phyloP scores from a whole-genome alignment of 2,888 invertebrate species.

The Drosophila pseudotalamancana region DNA sequence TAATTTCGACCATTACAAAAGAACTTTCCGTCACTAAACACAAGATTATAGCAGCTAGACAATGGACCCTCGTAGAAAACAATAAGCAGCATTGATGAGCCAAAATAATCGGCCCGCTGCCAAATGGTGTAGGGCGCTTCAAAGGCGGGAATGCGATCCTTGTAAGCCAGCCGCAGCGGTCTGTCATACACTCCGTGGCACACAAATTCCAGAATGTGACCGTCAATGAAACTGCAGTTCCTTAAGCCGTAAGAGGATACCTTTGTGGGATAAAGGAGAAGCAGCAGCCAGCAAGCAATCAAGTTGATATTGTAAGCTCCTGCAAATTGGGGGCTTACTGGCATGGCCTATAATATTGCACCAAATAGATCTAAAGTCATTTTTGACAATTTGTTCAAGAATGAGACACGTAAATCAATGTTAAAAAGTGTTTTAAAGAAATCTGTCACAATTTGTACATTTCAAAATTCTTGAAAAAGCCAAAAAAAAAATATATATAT shows the following conservation, averaged over 20 bases:
- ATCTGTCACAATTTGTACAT: slow-evolving; percentile 9
- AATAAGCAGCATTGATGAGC: slow-evolving; percentile 43
- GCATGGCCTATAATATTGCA: slow-evolving; percentile 66
- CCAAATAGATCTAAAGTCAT: slow-evolving; percentile 57
- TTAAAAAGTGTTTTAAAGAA: slow-evolving; percentile 23
- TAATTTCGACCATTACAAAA: slow-evolving; percentile 56
- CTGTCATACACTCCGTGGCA: slow-evolving; percentile 48
- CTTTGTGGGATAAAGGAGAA: slow-evolving; percentile 31
- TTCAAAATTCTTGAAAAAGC: not conserved
- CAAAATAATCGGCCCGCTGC: slow-evolving; percentile 50
- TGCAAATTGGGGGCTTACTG: slow-evolving; percentile 56
- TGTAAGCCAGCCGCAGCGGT: slow-evolving; percentile 37
- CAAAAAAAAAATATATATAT: not conserved
- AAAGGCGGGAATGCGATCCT: slow-evolving; percentile 52
- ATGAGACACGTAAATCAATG: slow-evolving; percentile 42
- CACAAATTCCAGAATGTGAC: slow-evolving; percentile 57
- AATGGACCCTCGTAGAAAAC: slow-evolving; percentile 60
- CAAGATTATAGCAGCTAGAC: slow-evolving; percentile 47
- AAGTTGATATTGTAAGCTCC: slow-evolving; percentile 55
- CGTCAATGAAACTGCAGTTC: slow-evolving; percentile 58
- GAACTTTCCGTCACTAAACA: slow-evolving; percentile 32
- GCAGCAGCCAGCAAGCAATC: slow-evolving; percentile 45
- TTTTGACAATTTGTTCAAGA: slow-evolving; percentile 55
- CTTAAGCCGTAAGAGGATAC: not conserved
- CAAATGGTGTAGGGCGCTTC: slow-evolving; percentile 57